Evolutionary conservation across 2,888 invertebrate species (phyloP), one percentile per base, ranked within the genome.

Genomic region (Campopleginae sp.): DNA sequence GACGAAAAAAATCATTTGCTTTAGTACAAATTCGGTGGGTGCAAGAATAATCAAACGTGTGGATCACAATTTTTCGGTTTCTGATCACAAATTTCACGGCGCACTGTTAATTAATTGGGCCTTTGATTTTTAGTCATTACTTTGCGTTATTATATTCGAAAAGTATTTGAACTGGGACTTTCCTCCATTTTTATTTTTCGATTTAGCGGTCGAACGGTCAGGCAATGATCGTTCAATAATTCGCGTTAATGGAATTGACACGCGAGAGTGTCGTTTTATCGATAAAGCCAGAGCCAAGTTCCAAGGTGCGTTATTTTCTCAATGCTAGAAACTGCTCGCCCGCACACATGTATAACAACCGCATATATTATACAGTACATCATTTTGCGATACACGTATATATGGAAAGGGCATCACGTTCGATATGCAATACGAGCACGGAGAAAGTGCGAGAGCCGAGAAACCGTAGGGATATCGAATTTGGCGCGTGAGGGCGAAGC

Each of bases 381-480:
- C 12, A 31, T 42, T 78, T 27, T 33, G n/a, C 54, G n/a, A 66
- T 44, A 44, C 42, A 46, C n/a, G 58, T 48, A 31, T 66, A 66
- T 38, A 65, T 72, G 17, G 63, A 33, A 80, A 79, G 65, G 77
- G 70, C 65, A n/a, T 78, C 66, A 27, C 75, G 58, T 79, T 82
- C 65, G 58, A 82, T 76, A 44, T 76, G 79, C 48, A 76, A 58
- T 65, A 42, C 79, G 70, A 27, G 51, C 71, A 48, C 72, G 77
- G 80, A 61, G 75, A 74, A 72, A 74, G 72, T 58, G 80, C 74
- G 65, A 75, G 33, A 78, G 70, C 70, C 77, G 78, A 80, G 70
- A 81, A 75, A 86, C 86, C 82, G 83, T 83, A 85, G 86, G 86
- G 82, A 86, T 88, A 88, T 88, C 86, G 86, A 77, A 86, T 88